Conservation (phyloP, 2,888 invertebrate species). For the Drosophila lacicola region DNA sequence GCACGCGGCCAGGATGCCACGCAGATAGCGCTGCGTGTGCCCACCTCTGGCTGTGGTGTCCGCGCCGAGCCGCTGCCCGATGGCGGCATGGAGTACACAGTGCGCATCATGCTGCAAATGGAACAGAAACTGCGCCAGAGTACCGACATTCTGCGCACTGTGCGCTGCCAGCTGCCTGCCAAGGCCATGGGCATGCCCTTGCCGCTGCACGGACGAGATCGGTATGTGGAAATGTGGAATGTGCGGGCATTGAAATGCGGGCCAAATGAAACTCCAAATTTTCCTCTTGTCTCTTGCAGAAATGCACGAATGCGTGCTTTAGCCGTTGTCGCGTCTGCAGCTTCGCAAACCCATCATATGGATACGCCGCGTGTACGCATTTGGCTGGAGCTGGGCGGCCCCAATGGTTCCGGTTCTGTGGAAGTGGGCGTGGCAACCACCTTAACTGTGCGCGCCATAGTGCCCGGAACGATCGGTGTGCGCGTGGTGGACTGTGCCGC, state of each 20-base stretch:
- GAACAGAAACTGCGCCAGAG: constrained; percentile 90
- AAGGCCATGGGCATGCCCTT: constrained; percentile 83
- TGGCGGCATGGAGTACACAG: constrained; percentile 87
- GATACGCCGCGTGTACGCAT: constrained; percentile 87
- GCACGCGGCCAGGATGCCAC: constrained; percentile 86
- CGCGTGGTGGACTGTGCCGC: constrained; percentile 91
- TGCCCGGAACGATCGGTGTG: constrained; percentile 89
- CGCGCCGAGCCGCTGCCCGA: constrained; percentile 86
- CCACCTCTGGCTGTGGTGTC: constrained; percentile 88
- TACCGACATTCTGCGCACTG: constrained; percentile 89
- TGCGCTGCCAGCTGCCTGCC: constrained; percentile 86
- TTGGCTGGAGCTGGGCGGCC: constrained; percentile 89
- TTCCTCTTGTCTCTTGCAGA: constrained; percentile 19
- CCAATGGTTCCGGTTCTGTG: constrained; percentile 87
- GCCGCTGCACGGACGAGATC: constrained; percentile 53
- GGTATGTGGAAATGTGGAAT: constrained; percentile 45
- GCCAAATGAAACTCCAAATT: not conserved
- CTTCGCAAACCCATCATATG: constrained; percentile 51
- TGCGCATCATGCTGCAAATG: constrained; percentile 90
- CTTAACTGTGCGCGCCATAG: constrained; percentile 85
- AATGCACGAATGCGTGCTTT: constrained; percentile 69
- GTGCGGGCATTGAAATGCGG: too few relatives aligned
- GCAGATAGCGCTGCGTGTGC: constrained; percentile 79
- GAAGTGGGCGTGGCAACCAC: constrained; percentile 91
- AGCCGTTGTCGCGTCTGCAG: constrained; percentile 44